Conservation (phyloP, 2,797 vertebrate species). For the Tadarida brasiliensis region DNA sequence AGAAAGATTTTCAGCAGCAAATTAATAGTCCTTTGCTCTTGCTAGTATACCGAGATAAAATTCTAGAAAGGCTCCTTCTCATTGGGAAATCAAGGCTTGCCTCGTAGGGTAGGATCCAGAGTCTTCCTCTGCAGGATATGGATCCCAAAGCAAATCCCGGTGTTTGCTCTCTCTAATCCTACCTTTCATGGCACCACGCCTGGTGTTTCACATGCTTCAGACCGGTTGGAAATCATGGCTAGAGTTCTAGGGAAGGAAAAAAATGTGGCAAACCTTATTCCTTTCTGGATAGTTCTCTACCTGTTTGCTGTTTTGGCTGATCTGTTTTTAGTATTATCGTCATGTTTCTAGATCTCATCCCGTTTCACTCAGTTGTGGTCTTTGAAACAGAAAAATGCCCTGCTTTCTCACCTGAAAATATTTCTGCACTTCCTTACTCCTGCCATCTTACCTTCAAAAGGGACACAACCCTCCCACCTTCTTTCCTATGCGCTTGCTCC, state of each 20-base stretch:
- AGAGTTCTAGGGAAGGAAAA: background rate
- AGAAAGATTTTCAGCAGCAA: background rate
- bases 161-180: background rate
- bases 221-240: background rate
- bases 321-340: background rate
- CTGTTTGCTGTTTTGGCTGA: background rate
- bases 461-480: fast-evolving
- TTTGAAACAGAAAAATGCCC: background rate
- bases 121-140: background rate
- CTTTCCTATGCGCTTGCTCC: background rate
- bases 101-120: background rate
- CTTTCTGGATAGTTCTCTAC: background rate
- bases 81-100: background rate
- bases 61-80: background rate
- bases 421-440: background rate
- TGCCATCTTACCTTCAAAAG: background rate
- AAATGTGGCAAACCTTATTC: background rate
- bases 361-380: background rate
- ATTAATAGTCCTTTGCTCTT: background rate
- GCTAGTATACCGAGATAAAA: background rate
- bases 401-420: background rate
- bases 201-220: background rate
- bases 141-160: background rate
- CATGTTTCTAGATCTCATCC: background rate
- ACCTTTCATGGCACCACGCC: background rate